A percentile compares a stretch with the other conserved stretches of the same genome.
Evolutionary conservation across 2,113 vertebrate species (phyloP).

Genomic region (Takifugu bimaculatus): DNA sequence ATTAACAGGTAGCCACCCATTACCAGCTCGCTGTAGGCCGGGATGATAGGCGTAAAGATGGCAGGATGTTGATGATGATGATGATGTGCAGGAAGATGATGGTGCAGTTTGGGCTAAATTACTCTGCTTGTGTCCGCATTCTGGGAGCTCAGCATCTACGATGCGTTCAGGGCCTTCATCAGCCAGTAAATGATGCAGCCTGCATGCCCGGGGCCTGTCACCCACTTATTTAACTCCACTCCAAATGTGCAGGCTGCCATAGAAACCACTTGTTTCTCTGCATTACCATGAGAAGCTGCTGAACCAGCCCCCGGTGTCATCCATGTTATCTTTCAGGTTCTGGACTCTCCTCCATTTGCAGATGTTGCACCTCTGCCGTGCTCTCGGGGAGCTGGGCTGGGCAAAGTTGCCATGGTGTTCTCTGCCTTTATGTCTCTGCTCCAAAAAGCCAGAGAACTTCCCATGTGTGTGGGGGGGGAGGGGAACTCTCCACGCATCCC

Average conservation of each 20-base stretch:
- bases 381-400: neutral
- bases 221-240: constrained; percentile 3
- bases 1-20: constrained; percentile 73
- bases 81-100: constrained; percentile 29
- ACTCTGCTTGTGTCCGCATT: constrained; percentile 35
- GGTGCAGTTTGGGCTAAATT: constrained; percentile 39
- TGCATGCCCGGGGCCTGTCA: constrained; percentile 14
- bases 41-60: constrained; percentile 39
- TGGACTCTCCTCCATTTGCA: constrained; percentile 32
- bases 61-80: constrained; percentile 28
- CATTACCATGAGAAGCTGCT: neutral
- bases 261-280: constrained; percentile 1
- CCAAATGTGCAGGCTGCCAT: constrained; percentile 13
- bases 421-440: constrained; percentile 12
- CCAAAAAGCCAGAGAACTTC: neutral
- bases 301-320: neutral
- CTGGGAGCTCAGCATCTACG: constrained; percentile 14
- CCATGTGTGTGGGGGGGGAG: neutral
- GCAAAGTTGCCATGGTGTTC: constrained; percentile 10
- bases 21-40: constrained; percentile 33
- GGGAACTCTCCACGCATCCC: neutral
- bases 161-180: constrained; percentile 28
- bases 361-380: constrained; percentile 34
- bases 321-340: neutral
- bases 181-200: constrained; percentile 35